These are phyloP conservation scores for Megalonaias nervosa DNA, from an alignment of 1,140 invertebrate genomes.

Conservation along the genomic window DNA sequence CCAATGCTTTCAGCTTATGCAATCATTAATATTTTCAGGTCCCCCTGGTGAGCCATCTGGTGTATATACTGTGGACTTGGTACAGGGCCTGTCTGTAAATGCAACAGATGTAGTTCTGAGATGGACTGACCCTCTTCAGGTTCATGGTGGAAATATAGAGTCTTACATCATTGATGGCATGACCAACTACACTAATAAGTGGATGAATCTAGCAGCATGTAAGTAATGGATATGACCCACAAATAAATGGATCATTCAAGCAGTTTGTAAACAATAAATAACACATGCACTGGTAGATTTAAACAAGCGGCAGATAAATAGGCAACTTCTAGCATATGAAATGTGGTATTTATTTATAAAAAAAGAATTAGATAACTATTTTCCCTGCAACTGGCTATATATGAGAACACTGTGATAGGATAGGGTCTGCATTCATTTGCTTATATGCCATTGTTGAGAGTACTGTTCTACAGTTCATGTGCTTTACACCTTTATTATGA, in stretches of 20 bases:
- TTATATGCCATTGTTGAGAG: too few species aligned
- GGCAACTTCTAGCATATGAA: too few species aligned
- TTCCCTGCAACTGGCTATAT: too few species aligned
- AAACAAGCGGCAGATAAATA: neutral
- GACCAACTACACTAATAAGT: conserved; percentile 7
- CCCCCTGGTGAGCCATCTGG: conserved; percentile 25
- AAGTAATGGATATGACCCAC: neutral
- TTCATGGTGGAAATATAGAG: conserved; percentile 3
- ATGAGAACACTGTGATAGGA: too few species aligned
- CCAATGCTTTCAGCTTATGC: too few species aligned
- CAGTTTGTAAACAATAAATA: neutral
- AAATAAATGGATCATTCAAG: conserved; percentile 5
- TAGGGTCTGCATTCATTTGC: too few species aligned
- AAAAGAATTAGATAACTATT: too few species aligned
- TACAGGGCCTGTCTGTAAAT: too few species aligned
- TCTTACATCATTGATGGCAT: conserved; percentile 21
- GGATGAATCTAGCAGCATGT: too few species aligned
- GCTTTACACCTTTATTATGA: too few species aligned
- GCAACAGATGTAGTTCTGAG: conserved; percentile 11
- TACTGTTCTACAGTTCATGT: too few species aligned
- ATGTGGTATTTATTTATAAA: too few species aligned
- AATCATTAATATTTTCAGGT: conserved; percentile 7
- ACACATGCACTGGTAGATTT: neutral
- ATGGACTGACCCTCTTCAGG: conserved; percentile 21
- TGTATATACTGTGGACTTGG: conserved; percentile 74